These are phyloP conservation scores for Tetranychus piercei DNA, from an alignment of 2,888 invertebrate species.

Conservation along the genomic window DNA sequence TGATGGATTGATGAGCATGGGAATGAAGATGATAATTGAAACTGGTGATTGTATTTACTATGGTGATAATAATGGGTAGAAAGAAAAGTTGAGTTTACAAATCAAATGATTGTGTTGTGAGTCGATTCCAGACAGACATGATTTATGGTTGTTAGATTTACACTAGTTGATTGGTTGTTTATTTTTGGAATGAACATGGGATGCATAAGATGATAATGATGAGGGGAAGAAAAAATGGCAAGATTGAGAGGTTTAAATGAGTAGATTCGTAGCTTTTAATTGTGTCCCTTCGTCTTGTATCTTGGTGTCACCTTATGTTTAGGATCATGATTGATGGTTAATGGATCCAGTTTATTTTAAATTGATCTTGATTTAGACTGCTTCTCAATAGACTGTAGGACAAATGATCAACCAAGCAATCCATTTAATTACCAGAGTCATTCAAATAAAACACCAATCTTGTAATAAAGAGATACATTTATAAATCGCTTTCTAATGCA, in stretches of 20 bases:
- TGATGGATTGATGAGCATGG: neutral
- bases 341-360: too few relatives aligned
- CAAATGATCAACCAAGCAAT: too few relatives aligned
- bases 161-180: constrained; percentile 1
- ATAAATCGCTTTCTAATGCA: too few relatives aligned
- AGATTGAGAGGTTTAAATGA: neutral
- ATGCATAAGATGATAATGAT: neutral
- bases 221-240: neutral
- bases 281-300: neutral
- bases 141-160: neutral
- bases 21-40: neutral
- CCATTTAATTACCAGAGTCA: too few relatives aligned
- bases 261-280: neutral
- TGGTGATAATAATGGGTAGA: neutral
- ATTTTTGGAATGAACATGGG: neutral
- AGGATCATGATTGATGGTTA: too few relatives aligned
- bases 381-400: too few relatives aligned
- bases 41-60: too few relatives aligned
- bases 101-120: neutral
- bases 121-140: neutral
- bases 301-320: neutral
- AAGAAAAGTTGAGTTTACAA: neutral
- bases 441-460: too few relatives aligned
- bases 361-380: too few relatives aligned
- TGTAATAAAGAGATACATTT: too few relatives aligned